phyloP scores from a whole-genome alignment of 2,113 vertebrate genomes.

The Perca schrenkii region DNA sequence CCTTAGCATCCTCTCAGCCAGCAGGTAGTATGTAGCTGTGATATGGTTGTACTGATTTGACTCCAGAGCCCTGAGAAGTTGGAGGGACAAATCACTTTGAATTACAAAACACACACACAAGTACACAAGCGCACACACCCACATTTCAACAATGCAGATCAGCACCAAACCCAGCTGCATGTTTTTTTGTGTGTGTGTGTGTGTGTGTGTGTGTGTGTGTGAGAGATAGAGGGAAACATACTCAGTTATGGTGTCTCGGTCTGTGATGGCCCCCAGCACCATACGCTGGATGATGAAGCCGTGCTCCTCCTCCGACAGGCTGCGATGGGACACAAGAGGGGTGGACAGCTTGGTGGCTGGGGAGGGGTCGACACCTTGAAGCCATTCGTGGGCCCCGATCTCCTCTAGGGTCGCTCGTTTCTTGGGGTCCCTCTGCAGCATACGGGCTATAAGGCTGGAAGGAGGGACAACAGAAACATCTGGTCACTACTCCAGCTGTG shows the following conservation, averaged over 20 bases:
- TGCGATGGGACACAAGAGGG: constrained; percentile 96
- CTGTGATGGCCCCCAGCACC: constrained; percentile 96
- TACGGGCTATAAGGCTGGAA: constrained; percentile 93
- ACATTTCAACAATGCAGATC: constrained; percentile 13
- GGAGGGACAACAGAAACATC: constrained; percentile 6
- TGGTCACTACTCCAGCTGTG: background rate
- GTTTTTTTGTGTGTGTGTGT: background rate
- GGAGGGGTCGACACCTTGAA: constrained; percentile 97
- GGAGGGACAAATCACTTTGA: background rate
- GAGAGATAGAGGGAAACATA: constrained; percentile 77
- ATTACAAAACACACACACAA: constrained; percentile 22
- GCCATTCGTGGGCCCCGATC: constrained; percentile 94
- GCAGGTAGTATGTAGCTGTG: constrained; percentile 97
- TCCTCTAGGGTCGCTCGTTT: constrained; percentile 93
- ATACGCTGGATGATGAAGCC: constrained; percentile 97
- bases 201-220: background rate
- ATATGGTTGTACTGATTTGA: constrained; percentile 99
- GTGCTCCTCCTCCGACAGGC: constrained; percentile 96
- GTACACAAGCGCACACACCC: background rate
- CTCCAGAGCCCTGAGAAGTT: constrained; percentile 90
- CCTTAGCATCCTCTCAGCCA: constrained; percentile 95
- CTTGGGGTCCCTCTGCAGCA: constrained; percentile 98
- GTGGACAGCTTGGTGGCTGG: constrained; percentile 97
- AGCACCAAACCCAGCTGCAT: background rate
- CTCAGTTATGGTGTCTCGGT: constrained; percentile 95